These are phyloP conservation scores for Cyrtonyx montezumae DNA, from an alignment of 2,113 vertebrate genomes.

Conservation along the genomic window DNA sequence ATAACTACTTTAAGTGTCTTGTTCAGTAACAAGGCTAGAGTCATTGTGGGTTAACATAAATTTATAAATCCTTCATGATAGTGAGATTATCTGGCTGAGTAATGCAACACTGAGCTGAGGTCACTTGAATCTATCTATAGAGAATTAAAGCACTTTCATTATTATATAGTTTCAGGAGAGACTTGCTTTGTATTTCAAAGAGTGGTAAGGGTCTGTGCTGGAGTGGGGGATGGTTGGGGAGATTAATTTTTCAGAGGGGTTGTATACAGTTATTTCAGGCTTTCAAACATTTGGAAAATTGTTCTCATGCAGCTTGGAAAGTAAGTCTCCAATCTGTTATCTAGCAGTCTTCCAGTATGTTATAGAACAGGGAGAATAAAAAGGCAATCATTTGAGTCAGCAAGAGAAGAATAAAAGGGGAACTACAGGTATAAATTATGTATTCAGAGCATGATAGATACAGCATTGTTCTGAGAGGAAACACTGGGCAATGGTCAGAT, in stretches of 20 bases:
- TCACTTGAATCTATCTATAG: conserved; percentile 46
- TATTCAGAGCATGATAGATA: not conserved
- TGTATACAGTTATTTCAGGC: not conserved
- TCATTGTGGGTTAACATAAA: not conserved
- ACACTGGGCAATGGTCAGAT: not conserved
- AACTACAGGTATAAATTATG: rapidly evolving
- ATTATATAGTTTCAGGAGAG: conserved; percentile 11
- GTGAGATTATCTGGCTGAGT: not conserved
- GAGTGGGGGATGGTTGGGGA: not conserved
- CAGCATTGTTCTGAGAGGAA: not conserved
- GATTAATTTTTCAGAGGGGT: conserved; percentile 35
- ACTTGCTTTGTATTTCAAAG: conserved; percentile 24
- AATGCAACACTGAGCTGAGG: conserved; percentile 18
- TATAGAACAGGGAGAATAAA: not conserved
- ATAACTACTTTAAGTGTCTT: not conserved
- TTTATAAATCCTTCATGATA: conserved; percentile 8
- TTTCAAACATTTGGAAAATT: not conserved
- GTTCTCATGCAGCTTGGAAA: not conserved
- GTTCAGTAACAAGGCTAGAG: not conserved
- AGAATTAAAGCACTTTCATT: conserved; percentile 12
- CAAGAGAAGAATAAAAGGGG: not conserved
- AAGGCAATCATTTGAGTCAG: not conserved
- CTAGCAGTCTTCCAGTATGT: not conserved
- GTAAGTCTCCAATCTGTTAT: not conserved
- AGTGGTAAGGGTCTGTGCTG: not conserved